phyloP scores from a whole-genome alignment of 2,113 vertebrate genomes.

The Phyllostomus discolor region DNA sequence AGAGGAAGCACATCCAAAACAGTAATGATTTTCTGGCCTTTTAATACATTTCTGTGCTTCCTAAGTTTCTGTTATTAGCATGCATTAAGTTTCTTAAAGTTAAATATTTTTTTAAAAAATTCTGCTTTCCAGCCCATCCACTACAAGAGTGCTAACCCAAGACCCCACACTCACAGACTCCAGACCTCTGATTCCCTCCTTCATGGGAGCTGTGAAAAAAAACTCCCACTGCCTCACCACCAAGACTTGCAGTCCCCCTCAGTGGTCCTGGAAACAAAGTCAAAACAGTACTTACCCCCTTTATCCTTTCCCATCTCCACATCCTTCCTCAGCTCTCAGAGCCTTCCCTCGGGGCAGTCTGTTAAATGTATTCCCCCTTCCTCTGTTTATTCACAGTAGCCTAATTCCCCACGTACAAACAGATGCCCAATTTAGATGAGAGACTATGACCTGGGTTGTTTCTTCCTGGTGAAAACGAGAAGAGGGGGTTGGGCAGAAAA shows the following conservation, averaged over 20 bases:
- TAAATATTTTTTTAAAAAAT: not conserved
- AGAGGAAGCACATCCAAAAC: not conserved
- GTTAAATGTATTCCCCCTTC: not conserved
- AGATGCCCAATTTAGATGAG: not conserved
- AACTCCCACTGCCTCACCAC: not conserved
- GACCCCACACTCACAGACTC: not conserved
- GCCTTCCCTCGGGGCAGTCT: not conserved
- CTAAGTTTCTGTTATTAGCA: not conserved
- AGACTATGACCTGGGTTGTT: not conserved
- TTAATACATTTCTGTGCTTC: not conserved
- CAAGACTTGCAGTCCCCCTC: not conserved
- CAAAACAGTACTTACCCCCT: conserved; percentile 39
- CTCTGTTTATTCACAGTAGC: not conserved
- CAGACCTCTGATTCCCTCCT: not conserved
- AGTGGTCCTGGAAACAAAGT: not conserved
- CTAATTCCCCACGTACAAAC: not conserved
- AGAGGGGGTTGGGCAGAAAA: not conserved
- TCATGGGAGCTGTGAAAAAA: not conserved
- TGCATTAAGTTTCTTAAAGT: not conserved
- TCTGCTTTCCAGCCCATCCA: not conserved
- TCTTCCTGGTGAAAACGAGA: not conserved
- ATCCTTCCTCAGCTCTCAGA: not conserved
- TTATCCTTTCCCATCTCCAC: not conserved
- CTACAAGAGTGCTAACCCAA: not conserved
- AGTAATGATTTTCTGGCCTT: not conserved